These are phyloP conservation scores for Sanderia malayensis DNA, from an alignment of 30 jellyfish, hydroid and myxozoan species.

Conservation along the genomic window DNA sequence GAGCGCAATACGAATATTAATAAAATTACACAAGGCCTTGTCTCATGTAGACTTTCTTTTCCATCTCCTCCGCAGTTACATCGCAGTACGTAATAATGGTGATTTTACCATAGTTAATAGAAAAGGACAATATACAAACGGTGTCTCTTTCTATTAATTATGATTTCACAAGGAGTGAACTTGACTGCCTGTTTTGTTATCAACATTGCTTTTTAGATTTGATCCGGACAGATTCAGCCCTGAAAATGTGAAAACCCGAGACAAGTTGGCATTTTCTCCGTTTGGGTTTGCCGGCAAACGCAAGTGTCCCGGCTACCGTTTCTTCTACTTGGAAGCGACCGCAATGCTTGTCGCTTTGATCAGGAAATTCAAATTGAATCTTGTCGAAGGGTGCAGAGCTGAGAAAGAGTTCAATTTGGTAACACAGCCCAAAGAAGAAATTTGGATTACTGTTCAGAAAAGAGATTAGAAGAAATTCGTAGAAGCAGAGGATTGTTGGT, in stretches of 20 bases:
- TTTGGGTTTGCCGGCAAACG: constrained; percentile 96
- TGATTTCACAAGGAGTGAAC: no score
- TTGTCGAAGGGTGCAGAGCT: constrained; percentile 60
- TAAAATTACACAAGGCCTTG: no score
- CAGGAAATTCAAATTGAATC: constrained; percentile 57
- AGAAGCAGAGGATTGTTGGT: no score
- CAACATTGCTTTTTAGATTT: constrained; percentile 41
- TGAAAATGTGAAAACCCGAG: constrained; percentile 56
- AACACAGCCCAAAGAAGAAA: constrained; percentile 64
- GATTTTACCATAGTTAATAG: no score
- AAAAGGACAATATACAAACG: no score
- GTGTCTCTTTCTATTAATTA: no score
- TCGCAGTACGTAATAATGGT: no score
- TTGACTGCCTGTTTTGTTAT: no score
- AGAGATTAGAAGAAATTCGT: constrained; percentile 17
- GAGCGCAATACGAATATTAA: no score
- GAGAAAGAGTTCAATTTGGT: constrained; percentile 43
- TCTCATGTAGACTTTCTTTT: no score
- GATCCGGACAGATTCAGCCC: constrained; percentile 88
- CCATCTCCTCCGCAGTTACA: no score
- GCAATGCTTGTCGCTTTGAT: constrained; percentile 41
- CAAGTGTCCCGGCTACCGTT: constrained; percentile 90
- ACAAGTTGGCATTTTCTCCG: constrained; percentile 68
- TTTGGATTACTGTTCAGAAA: constrained; percentile 62
- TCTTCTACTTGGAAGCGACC: constrained; percentile 67